A percentile compares a stretch with the other conserved stretches of the same genome.
Evolutionary conservation across 2,113 vertebrate genomes (phyloP).

Genomic region (Microcebus lehilahytsara): DNA sequence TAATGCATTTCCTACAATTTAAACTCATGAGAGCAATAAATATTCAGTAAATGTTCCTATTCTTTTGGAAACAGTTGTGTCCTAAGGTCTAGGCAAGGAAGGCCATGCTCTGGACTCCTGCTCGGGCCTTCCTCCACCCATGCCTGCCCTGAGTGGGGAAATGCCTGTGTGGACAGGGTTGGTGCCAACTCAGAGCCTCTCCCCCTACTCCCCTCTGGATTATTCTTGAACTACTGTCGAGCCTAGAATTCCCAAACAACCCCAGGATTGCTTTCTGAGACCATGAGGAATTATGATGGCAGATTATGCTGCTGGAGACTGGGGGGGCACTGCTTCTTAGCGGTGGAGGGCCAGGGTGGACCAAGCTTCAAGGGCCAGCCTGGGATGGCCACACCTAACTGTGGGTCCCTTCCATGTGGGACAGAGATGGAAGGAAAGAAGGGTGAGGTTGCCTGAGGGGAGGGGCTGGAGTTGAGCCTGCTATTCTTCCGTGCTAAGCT

Average conservation of each 20-base stretch:
- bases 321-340: no score
- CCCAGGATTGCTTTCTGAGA: not conserved
- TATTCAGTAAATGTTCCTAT: not conserved
- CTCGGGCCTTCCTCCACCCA: not conserved
- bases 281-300: not conserved
- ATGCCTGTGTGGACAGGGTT: not conserved
- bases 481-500: not conserved
- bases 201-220: not conserved
- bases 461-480: not conserved
- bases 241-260: not conserved
- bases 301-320: not conserved
- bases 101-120: not conserved
- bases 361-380: not conserved
- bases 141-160: not conserved
- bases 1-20: not conserved
- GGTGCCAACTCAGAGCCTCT: not conserved
- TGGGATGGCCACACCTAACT: not conserved
- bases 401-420: not conserved
- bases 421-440: not conserved
- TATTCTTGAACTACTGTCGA: not conserved
- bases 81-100: not conserved
- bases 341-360: not conserved
- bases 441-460: not conserved
- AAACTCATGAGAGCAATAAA: not conserved
- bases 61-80: not conserved